These are phyloP conservation scores for Alfaro cultratus DNA, from an alignment of 2,797 vertebrate species.

Conservation along the genomic window DNA sequence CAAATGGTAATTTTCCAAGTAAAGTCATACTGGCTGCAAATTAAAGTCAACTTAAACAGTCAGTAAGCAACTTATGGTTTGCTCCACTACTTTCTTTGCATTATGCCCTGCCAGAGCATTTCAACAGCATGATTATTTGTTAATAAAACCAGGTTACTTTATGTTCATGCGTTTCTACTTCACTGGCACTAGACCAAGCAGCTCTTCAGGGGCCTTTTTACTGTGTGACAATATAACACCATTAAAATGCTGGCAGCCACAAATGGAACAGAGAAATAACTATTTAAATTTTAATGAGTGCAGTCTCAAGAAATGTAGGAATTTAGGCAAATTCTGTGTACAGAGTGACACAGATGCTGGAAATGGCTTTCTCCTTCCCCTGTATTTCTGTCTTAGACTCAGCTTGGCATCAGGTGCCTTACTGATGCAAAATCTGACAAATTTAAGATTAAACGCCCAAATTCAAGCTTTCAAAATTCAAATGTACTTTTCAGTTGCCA, in stretches of 20 bases:
- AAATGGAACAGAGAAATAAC: conserved; percentile 59
- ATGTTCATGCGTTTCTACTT: background rate
- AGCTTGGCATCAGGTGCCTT: conserved; percentile 16
- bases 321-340: background rate
- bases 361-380: background rate
- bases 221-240: conserved; percentile 56
- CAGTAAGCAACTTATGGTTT: background rate
- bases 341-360: background rate
- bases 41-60: background rate
- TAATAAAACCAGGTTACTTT: background rate
- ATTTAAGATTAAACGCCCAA: conserved; percentile 10
- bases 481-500: conserved; percentile 7
- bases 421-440: conserved; percentile 19
- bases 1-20: background rate
- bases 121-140: background rate
- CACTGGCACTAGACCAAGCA: conserved; percentile 50
- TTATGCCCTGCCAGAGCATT: background rate
- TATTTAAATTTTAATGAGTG: conserved; percentile 51
- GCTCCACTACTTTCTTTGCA: background rate
- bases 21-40: background rate
- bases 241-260: conserved; percentile 55
- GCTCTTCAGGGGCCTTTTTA: conserved; percentile 45
- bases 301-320: conserved; percentile 17
- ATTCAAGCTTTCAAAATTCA: conserved; percentile 9
- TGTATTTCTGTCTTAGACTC: background rate